phyloP scores from a whole-genome alignment of 2,888 invertebrate genomes.

The Agrilus cyanescens region DNA sequence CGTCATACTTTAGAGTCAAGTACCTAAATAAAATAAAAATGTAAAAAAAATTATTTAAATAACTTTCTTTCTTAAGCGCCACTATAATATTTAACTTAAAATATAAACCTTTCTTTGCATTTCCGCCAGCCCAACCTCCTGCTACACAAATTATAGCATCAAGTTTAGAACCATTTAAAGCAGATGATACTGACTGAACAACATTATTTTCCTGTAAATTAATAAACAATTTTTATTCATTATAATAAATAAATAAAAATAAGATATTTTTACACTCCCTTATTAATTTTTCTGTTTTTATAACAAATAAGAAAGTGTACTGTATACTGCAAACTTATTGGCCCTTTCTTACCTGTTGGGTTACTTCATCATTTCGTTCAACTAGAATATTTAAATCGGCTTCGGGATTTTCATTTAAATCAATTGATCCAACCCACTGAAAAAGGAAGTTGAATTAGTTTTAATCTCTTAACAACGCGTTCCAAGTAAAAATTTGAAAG shows the following conservation, averaged over 20 bases:
- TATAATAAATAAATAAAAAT: no score
- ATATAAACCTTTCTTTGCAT: constrained; percentile 53
- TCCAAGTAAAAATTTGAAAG: no score
- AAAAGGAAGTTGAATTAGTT: constrained; percentile 10
- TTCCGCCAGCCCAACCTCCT: constrained; percentile 97
- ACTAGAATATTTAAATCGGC: constrained; percentile 87
- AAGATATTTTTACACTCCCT: no score
- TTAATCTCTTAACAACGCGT: no score
- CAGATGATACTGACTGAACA: constrained; percentile 48
- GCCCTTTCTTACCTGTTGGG: constrained; percentile 42
- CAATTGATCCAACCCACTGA: constrained; percentile 35
- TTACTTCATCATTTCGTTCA: constrained; percentile 62
- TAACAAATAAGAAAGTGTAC: no score
- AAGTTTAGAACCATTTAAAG: constrained; percentile 66
- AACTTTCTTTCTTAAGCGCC: no score
- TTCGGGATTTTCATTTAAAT: constrained; percentile 34
- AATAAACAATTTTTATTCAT: constrained; percentile 1
- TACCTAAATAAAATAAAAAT: background rate
- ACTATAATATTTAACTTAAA: background rate
- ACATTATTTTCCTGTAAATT: constrained; percentile 50
- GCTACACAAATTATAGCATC: constrained; percentile 97
- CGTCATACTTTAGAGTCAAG: no score
- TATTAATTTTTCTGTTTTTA: no score
- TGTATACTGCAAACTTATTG: background rate
- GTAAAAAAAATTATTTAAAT: no score